Evolutionary conservation across 2,888 invertebrate species (phyloP).

Genomic region (Mimumesa dahlbomi): DNA sequence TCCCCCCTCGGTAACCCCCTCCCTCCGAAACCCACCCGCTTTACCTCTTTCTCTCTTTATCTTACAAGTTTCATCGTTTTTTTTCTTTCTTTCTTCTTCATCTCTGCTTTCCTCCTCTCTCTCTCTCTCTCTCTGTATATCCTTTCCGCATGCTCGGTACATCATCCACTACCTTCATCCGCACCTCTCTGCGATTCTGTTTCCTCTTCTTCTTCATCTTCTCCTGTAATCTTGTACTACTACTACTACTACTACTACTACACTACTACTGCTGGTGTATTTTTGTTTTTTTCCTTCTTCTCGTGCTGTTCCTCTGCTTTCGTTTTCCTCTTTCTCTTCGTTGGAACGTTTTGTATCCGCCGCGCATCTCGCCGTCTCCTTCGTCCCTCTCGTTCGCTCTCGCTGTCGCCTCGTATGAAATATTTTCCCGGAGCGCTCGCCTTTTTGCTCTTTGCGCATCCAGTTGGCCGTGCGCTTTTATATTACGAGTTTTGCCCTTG

Average conservation of each 20-base stretch:
- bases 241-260: background rate
- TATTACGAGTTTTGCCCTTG: constrained; percentile 59
- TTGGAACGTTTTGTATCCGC: background rate
- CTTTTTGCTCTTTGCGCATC: constrained; percentile 56
- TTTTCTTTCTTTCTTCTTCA: background rate
- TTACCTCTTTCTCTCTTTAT: background rate
- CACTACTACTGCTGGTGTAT: background rate
- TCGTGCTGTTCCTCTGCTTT: background rate
- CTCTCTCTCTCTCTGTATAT: constrained; percentile 37
- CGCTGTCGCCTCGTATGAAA: constrained; percentile 62
- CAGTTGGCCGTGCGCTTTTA: constrained; percentile 45
- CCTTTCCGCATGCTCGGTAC: constrained; percentile 51
- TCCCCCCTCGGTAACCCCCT: constrained; percentile 44
- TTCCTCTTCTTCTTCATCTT: constrained; percentile 7
- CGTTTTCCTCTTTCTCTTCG: constrained; percentile 4
- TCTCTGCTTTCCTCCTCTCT: background rate
- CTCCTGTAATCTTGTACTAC: constrained; percentile 2
- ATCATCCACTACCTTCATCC: constrained; percentile 44
- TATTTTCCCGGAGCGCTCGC: constrained; percentile 62
- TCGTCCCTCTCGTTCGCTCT: constrained; percentile 10
- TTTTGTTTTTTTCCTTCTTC: too few relatives aligned
- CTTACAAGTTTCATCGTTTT: constrained; percentile 4
- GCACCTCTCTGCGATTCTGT: constrained; percentile 32
- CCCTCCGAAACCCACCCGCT: constrained; percentile 15
- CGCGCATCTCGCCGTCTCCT: constrained; percentile 31